Percentiles rank a stretch among this genome's conserved stretches.
Conservation (phyloP, 1,140 invertebrate species). For the Drosophila parabipectinata region DNA sequence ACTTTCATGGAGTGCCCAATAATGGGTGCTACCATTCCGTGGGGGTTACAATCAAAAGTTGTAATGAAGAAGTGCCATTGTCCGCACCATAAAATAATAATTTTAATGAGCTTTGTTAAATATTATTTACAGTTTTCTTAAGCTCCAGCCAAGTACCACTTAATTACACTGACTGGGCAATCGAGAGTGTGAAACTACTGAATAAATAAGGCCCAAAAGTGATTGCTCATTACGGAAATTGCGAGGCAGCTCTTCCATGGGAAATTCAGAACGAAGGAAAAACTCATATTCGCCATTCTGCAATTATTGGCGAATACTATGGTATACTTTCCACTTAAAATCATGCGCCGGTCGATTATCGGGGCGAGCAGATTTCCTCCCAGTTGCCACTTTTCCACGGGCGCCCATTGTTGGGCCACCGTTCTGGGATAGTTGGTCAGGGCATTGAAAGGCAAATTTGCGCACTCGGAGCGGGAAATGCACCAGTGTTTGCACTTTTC, state of each 20-base stretch:
- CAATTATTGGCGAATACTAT: slow-evolving; percentile 41
- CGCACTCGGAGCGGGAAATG: slow-evolving; percentile 29
- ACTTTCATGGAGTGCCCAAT: slow-evolving; percentile 55
- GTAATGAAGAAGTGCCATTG: too few relatives aligned
- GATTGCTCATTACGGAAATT: slow-evolving; percentile 35
- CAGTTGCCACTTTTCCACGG: slow-evolving; percentile 18
- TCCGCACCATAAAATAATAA: background rate
- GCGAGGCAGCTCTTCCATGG: slow-evolving; percentile 26
- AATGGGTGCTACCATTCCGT: slow-evolving; percentile 5
- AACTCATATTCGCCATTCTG: slow-evolving; percentile 45
- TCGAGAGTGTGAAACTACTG: slow-evolving; percentile 25
- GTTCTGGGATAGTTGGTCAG: slow-evolving; percentile 1
- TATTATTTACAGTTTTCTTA: background rate
- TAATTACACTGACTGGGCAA: too few relatives aligned
- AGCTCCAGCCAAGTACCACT: background rate
- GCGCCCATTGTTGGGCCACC: slow-evolving; percentile 5
- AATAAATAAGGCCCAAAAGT: slow-evolving; percentile 37
- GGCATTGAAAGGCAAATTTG: slow-evolving; percentile 51
- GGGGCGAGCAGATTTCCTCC: slow-evolving; percentile 15
- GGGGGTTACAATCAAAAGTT: background rate
- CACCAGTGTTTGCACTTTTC: slow-evolving; percentile 60
- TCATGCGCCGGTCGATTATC: slow-evolving; percentile 42
- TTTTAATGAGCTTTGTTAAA: background rate
- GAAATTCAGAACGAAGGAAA: slow-evolving; percentile 14
- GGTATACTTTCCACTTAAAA: slow-evolving; percentile 45